Evolutionary conservation across 1,140 invertebrate species (phyloP), one percentile per base, ranked within the genome.

Genomic region (Hyposmocoma kahamanoa): DNA sequence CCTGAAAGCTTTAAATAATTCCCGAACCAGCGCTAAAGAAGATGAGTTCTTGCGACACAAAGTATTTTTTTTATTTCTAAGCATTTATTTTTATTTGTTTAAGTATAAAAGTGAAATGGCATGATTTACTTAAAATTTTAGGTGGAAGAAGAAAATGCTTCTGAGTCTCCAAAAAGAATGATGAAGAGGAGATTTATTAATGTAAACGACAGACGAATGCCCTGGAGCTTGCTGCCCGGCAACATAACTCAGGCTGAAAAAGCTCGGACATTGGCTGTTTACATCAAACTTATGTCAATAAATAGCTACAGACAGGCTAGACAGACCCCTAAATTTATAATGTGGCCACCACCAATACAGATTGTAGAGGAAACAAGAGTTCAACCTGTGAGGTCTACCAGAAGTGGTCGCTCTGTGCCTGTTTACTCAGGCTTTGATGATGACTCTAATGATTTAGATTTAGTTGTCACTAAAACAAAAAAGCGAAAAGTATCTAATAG

Each of bases 211-310:
- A 79, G 84, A 32, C 62, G 85, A 18, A 65, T 87, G 65, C 85
- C 85, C 13, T 87, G 85, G 85, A 83, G 83, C 49, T 53, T 87
- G n/a, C 67, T 87, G 13, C 83, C 85, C 3, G 60, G 43, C 10
- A 58, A 63, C 20, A 48, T 80, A 39, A 72, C 68, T 24, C 62
- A 68, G 42, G 67, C 74, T 22, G 78, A 85, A 42, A 80, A 79
- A 64, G 79, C 79, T 1, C 65, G 69, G 21, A 67, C 72, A 11
- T 67, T 83, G 13, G 71, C 77, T 19, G 76, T 80, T n/a, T 83
- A 85, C 13, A 78, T 83, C 10, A 83, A 83, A 60, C 47, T 81
- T 10, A 83, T 83, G 77, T 81, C 79, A 19, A 62, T 84, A 18
- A 80, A 80, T 42, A 76, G 47, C 42, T 83, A 84, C 48, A 64